Conservation (phyloP, 2,113 vertebrate genomes). For the Megalops atlanticus region DNA sequence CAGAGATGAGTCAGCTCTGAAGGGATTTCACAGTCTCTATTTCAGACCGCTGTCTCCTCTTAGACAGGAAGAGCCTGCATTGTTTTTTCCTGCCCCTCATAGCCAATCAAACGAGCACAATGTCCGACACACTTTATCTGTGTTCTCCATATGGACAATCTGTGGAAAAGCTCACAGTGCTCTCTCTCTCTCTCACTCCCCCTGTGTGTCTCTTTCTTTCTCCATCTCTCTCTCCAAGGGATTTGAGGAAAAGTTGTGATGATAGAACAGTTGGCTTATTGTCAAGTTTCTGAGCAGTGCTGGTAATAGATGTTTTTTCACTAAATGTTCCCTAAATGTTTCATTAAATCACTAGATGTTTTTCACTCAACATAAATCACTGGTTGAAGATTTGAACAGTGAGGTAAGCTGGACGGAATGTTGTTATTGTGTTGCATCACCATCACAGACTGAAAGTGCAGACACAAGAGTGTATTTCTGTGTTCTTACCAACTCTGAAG, state of each 20-base stretch:
- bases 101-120: background rate
- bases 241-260: background rate
- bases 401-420: background rate
- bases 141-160: background rate
- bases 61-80: background rate
- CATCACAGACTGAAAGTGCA: background rate
- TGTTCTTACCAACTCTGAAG: background rate
- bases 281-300: no score
- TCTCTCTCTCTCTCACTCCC: background rate
- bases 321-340: no score
- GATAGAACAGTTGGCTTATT: background rate
- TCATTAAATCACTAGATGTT: no score
- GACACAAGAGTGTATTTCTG: background rate
- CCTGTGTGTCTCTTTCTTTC: no score
- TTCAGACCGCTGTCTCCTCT: background rate
- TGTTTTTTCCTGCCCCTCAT: background rate
- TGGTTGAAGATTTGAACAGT: background rate
- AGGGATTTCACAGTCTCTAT: constrained; percentile 6
- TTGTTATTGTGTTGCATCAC: background rate
- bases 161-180: background rate
- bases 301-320: no score
- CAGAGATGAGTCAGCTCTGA: background rate
- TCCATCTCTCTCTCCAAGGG: background rate
- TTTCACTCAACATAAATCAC: background rate
- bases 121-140: background rate